These are phyloP conservation scores for Eulemur rufifrons DNA, from an alignment of 2,113 vertebrate species.

Conservation along the genomic window DNA sequence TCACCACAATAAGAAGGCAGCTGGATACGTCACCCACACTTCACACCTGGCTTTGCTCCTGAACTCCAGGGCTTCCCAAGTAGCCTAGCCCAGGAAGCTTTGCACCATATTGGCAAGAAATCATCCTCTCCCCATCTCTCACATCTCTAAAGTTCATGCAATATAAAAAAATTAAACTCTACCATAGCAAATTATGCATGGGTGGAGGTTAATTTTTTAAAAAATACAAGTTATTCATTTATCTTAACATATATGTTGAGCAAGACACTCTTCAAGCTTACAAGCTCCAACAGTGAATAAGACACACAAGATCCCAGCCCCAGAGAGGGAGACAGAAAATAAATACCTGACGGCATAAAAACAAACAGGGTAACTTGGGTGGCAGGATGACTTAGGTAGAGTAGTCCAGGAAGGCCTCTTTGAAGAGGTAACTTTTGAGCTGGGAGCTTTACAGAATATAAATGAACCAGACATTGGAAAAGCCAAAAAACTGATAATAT, in stretches of 20 bases:
- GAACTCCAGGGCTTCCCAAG: not conserved
- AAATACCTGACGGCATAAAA: not conserved
- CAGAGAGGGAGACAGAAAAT: not conserved
- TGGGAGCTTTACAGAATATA: not conserved
- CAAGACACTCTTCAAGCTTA: not conserved
- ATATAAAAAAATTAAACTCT: not conserved
- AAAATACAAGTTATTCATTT: not conserved
- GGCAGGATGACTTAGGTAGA: not conserved
- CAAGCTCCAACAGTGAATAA: not conserved
- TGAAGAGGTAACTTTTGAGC: not conserved
- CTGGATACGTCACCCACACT: not conserved
- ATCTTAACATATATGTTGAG: not conserved
- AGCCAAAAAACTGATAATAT: not conserved
- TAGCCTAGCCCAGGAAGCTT: too few species aligned
- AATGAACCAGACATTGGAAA: not conserved
- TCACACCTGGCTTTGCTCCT: not conserved
- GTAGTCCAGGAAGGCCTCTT: not conserved
- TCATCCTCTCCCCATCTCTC: not conserved
- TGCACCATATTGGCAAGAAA: not conserved
- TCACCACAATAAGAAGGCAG: not conserved
- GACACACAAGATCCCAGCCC: not conserved
- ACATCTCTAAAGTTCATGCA: not conserved
- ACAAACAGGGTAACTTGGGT: not conserved
- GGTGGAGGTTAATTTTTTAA: not conserved
- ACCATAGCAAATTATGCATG: not conserved